phyloP scores from a whole-genome alignment of 2,113 vertebrate species.

The Pionites leucogaster region DNA sequence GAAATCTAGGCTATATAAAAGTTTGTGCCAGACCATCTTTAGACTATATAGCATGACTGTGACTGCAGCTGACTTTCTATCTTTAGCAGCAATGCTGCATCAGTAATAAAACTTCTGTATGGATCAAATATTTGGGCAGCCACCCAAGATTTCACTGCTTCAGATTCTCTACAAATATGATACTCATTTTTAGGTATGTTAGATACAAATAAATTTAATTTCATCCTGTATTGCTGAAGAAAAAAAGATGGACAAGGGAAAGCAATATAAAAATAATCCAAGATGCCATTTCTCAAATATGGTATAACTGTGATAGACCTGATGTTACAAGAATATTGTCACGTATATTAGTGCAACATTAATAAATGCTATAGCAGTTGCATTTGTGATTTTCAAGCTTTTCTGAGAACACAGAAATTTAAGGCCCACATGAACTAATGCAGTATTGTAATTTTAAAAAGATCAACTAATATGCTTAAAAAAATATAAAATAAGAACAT shows the following conservation, averaged over 20 bases:
- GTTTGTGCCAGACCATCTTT: conserved; percentile 9
- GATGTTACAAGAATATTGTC: neutral
- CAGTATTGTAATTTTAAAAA: conserved; percentile 2
- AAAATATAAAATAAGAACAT: conserved; percentile 9
- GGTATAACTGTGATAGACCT: neutral
- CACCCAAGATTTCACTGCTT: conserved; percentile 38
- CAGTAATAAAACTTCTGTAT: conserved; percentile 60
- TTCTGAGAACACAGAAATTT: neutral
- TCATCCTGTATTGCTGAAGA: conserved; percentile 52
- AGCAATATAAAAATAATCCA: neutral
- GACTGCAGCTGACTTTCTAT: conserved; percentile 30
- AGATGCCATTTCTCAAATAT: neutral
- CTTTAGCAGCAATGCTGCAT: conserved; percentile 62
- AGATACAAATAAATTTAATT: conserved; percentile 41
- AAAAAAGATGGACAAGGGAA: neutral
- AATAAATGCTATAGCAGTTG: neutral
- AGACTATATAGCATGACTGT: neutral
- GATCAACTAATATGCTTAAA: conserved; percentile 39
- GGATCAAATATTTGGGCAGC: conserved; percentile 63
- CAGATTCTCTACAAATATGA: conserved; percentile 27
- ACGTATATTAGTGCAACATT: neutral
- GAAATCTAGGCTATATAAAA: conserved; percentile 1
- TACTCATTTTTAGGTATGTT: conserved; percentile 41
- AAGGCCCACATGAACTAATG: conserved; percentile 1
- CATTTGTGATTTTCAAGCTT: neutral